Conservation (phyloP, 35 echinoderm and acorn worm species). For the Strongylocentrotus purpuratus region DNA sequence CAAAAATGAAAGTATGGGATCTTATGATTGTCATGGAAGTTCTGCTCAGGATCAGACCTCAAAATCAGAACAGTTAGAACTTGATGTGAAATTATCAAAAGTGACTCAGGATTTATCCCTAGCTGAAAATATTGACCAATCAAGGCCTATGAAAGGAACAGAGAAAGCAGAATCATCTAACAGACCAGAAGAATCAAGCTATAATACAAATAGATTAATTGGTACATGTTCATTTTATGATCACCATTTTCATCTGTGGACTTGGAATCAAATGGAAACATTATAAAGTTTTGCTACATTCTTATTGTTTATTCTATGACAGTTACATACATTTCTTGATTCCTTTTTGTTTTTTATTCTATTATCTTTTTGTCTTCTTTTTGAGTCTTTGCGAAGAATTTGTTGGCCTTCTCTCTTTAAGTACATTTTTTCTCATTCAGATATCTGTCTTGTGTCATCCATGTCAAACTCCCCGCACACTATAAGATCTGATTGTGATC, state of each 20-base stretch:
- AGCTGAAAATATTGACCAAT: background rate
- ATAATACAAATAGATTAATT: conserved; percentile 41
- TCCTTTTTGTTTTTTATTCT: too few relatives aligned
- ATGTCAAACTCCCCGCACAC: too few relatives aligned
- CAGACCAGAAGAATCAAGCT: background rate
- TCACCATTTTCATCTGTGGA: conserved; percentile 66
- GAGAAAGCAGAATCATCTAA: background rate
- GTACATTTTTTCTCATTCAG: too few relatives aligned
- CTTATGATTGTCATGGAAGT: background rate
- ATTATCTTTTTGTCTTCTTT: too few relatives aligned
- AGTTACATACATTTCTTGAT: too few relatives aligned
- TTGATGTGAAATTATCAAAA: background rate
- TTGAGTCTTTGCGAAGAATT: too few relatives aligned
- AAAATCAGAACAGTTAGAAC: background rate
- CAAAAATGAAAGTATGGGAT: background rate
- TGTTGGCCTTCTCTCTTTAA: too few relatives aligned
- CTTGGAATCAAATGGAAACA: background rate
- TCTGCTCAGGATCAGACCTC: background rate
- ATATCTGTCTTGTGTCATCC: too few relatives aligned
- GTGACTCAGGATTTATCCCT: background rate
- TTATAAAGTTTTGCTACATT: too few relatives aligned
- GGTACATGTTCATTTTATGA: conserved; percentile 99
- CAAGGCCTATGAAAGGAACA: background rate
- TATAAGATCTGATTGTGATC: too few relatives aligned
- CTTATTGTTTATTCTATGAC: too few relatives aligned